Conservation (phyloP, 2,113 vertebrate species). For the Mustela lutreola region DNA sequence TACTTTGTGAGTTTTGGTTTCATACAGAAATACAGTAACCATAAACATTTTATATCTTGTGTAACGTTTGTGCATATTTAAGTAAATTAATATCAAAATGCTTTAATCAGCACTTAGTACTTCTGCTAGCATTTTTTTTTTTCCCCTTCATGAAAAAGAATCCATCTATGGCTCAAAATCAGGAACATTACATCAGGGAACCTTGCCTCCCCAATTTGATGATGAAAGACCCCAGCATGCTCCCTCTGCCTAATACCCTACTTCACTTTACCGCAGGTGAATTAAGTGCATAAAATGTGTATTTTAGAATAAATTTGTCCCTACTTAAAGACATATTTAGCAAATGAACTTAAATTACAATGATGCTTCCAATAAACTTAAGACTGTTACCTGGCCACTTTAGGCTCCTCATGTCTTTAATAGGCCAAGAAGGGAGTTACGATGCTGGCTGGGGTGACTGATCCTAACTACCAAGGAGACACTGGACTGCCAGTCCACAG, state of each 20-base stretch:
- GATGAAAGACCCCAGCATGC: neutral
- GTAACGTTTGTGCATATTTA: neutral
- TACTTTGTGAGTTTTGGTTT: neutral
- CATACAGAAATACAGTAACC: neutral
- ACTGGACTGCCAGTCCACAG: no score
- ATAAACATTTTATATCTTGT: neutral
- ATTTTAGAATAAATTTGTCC: neutral
- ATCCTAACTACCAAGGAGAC: neutral
- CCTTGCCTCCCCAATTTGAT: neutral
- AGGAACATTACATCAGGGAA: neutral
- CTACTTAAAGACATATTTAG: neutral
- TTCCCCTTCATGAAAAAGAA: neutral
- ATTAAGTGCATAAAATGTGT: neutral
- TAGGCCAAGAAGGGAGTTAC: neutral
- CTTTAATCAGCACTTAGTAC: neutral
- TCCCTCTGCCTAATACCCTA: neutral
- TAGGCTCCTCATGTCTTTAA: neutral
- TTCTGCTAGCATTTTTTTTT: neutral
- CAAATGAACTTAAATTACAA: neutral
- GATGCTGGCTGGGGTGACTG: neutral
- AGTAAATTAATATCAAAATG: conserved; percentile 13
- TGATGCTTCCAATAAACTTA: neutral
- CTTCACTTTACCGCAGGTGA: neutral
- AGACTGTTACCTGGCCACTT: neutral
- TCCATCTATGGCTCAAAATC: neutral